Evolutionary conservation across 2,113 vertebrate genomes (phyloP), one percentile per base, ranked within the genome.

Genomic region (Hemicordylus capensis): DNA sequence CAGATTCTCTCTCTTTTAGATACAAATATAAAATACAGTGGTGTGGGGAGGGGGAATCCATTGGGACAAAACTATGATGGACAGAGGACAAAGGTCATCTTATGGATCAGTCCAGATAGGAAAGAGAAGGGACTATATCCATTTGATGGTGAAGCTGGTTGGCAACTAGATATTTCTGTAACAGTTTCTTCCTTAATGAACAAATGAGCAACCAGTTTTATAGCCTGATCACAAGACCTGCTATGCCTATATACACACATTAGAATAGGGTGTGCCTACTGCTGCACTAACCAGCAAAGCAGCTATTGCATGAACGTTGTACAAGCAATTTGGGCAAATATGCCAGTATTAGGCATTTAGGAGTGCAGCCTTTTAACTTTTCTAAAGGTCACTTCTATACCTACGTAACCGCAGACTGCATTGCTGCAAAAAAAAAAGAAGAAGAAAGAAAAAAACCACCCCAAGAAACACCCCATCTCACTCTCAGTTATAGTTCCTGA

Each of bases 1-100:
- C 78, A 90, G 88, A 85, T 92, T 90, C 70, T 84, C 64, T 83
- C 89, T 88, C 93, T 92, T 88, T 85, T 73, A 59, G 74, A 87
- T 69, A 1, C 4, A 37, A 79, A 70, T 59, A 85, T 26, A 72
- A 69, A 79, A 56, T 51, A 7, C 89, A 88, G 4, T 56, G 48
- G n/a, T n/a, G n/a, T n/a, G n/a, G n/a, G n/a, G n/a, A n/a, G n/a
- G n/a, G 51, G 70, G 85, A 14, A 89, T 78, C 51, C 80, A 64
- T 63, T 56, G 80, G 85, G 79, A 85, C 81, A 72, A 92, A 79
- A 80, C 85, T 48, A 56, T 81, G 89, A 86, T 84, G 84, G 77
- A 4, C 58, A 89, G 81, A 26, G 81, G 54, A 20, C 17, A 72
- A 83, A 19, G 42, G 19, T 39, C 67, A 63, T 81, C 48, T 85